Percentiles rank a stretch among this genome's conserved stretches.
These are phyloP conservation scores for Pachymerium ferrugineum DNA, from an alignment of 2,888 invertebrate genomes.

Conservation along the genomic window DNA sequence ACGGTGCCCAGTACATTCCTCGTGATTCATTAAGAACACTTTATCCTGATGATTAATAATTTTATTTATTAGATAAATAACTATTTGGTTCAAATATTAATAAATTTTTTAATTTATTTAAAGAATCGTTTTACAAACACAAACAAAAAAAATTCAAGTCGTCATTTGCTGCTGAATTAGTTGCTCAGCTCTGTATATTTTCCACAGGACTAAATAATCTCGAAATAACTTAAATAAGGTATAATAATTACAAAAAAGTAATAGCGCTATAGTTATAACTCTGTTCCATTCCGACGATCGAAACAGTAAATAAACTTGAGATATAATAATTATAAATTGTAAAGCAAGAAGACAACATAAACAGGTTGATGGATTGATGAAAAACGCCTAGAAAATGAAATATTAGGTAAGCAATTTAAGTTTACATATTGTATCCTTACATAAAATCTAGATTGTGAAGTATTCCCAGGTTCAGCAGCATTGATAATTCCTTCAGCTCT, in stretches of 20 bases:
- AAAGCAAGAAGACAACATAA: constrained; percentile 67
- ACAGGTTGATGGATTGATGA: constrained; percentile 74
- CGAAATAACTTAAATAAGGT: constrained; percentile 82
- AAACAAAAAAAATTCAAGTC: neutral
- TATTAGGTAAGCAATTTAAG: neutral
- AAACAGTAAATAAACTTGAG: constrained; percentile 72
- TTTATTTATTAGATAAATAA: constrained; percentile 30
- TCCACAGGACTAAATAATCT: constrained; percentile 78
- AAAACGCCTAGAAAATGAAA: constrained; percentile 51
- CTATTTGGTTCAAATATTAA: too few relatives aligned
- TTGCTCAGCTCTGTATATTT: constrained; percentile 56
- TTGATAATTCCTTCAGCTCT: constrained; percentile 71
- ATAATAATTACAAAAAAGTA: constrained; percentile 85
- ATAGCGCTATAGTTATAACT: constrained; percentile 73
- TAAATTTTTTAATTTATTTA: neutral
- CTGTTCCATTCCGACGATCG: constrained; percentile 86
- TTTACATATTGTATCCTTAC: constrained; percentile 56
- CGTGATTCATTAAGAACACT: constrained; percentile 47
- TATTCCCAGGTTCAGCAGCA: constrained; percentile 80
- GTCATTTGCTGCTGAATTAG: constrained; percentile 33
- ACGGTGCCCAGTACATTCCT: constrained; percentile 51
- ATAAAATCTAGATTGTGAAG: constrained; percentile 75
- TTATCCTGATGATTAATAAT: constrained; percentile 48
- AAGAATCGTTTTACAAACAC: neutral
- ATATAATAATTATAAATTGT: constrained; percentile 52